phyloP scores from a whole-genome alignment of 2,113 vertebrate genomes.

The Arvicanthis niloticus region DNA sequence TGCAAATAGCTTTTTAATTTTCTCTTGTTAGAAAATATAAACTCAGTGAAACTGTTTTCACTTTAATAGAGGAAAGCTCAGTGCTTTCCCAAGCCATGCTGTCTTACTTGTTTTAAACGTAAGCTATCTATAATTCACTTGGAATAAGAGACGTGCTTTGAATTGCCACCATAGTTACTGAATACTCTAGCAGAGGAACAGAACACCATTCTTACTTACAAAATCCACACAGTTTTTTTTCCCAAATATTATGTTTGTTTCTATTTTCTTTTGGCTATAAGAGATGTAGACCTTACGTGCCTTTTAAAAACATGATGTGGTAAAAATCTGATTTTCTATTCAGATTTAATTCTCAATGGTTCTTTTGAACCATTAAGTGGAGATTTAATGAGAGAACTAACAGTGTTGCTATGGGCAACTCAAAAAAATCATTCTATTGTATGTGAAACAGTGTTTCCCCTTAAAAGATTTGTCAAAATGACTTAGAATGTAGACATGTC shows the following conservation, averaged over 20 bases:
- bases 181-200: neutral
- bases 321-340: slow-evolving; percentile 25
- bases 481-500: neutral
- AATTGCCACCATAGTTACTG: neutral
- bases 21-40: neutral
- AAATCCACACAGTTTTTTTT: neutral
- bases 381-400: slow-evolving; percentile 27
- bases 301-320: neutral
- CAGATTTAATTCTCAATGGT: slow-evolving; percentile 37
- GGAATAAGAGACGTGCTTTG: neutral
- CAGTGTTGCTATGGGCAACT: slow-evolving; percentile 63
- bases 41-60: neutral
- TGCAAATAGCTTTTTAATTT: neutral
- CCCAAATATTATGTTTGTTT: neutral
- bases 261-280: neutral
- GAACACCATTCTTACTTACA: neutral
- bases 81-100: neutral
- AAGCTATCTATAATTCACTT: neutral
- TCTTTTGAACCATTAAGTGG: slow-evolving; percentile 27
- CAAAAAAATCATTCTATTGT: slow-evolving; percentile 20
- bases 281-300: neutral
- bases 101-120: neutral
- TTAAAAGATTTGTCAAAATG: neutral
- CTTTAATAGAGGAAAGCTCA: neutral
- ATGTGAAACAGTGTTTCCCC: neutral